Base-by-base conservation (phyloP, 1,140 invertebrate genomes). In the Hylaeus volcanicus region DNA sequence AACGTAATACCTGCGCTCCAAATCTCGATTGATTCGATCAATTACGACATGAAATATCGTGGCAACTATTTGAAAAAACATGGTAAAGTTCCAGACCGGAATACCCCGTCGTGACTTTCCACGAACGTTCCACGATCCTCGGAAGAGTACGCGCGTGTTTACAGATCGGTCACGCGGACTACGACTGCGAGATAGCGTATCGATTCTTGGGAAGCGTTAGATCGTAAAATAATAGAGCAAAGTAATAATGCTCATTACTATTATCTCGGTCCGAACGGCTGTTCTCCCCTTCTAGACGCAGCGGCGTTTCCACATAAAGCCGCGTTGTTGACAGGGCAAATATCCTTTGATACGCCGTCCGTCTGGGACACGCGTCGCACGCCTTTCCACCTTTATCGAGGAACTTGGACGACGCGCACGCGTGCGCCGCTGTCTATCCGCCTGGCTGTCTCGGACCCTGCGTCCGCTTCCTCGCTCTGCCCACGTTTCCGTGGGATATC, bases 291-390 rank as follows among this genome's bases (percentile, higher is more conserved):
- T 87, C 77, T 83, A 88, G 81, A 88, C 84, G 63, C 48, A 53
- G 75, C 85, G 84, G 84, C 82, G 85, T 87, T 80, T 84, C 85
- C 79, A 78, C 85, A 81, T 81, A 86, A 90, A 89, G 82, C 87
- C 86, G 87, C 84, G 83, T 84, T 90, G 89, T 90, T 90, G 87
- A 90, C 89, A 90, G 79, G 89, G 89, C 81, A 90, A 90, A 90
- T 90, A 90, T 90, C 79, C 89, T 90, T 90, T 90, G 89, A 90
- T 90, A 90, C 76, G 88, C 88, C 89, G 89, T 90, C 89, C 77
- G 89, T 90, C 89, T 89, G 88, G 83, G 85, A 90, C 89, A 90
- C 86, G 86, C 89, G 87, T 90, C 89, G 84, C 83, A 86, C 85
- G 77, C 63, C 79, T 82, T 84, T 86, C 79, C 75, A 77, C 70